Base-by-base conservation (phyloP, 1,140 invertebrate genomes). In the Psix sp. region DNA sequence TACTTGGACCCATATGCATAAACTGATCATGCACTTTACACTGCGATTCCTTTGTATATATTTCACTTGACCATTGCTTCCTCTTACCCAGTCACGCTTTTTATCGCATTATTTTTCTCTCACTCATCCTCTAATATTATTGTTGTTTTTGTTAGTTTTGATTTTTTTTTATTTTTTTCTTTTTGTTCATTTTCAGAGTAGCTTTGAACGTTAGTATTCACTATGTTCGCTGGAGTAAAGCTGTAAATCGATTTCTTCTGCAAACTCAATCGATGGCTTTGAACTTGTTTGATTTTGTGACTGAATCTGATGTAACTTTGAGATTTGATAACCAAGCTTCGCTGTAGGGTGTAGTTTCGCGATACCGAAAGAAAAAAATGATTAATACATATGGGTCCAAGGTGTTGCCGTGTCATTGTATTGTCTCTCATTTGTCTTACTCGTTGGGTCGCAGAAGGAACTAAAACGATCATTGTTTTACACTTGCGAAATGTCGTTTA, bases 1-100 rank as follows among this genome's bases (percentile, higher is more conserved):
- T 81, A 81, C 82, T 86, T 87, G 84, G 84, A 86, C 84, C 83
- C 85, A 85, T 85, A 82, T 76, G 77, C 80, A 82, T 84, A 81
- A 51, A 74, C 51, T 56, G 68, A 74, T 56, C 49, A 52, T 36
- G 65, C 57, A 60, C 49, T 40, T 73, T 77, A 57, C 46, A 59
- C 72, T 72, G 52, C 79, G 51, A 67, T 72, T 35, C 68, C 56
- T 71, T 65, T 71, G n/a, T 66, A 62, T 20, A 42, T 40, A 54
- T 62, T 26, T 57, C 57, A 63, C 49, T 63, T 15, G 33, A 43
- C 57, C 51, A 48, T 62, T 24, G 57, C 40, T 71, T 63, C 36
- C 36, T 40, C 4, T 24, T 49, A 26, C 11, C n/a, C 5, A 43
- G 14, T 63, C 43, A 52, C 24, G 60, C 48, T 63, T 51, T 35